Evolutionary conservation across 2,797 vertebrate species (phyloP).

Genomic region (Thalassophryne amazonica): DNA sequence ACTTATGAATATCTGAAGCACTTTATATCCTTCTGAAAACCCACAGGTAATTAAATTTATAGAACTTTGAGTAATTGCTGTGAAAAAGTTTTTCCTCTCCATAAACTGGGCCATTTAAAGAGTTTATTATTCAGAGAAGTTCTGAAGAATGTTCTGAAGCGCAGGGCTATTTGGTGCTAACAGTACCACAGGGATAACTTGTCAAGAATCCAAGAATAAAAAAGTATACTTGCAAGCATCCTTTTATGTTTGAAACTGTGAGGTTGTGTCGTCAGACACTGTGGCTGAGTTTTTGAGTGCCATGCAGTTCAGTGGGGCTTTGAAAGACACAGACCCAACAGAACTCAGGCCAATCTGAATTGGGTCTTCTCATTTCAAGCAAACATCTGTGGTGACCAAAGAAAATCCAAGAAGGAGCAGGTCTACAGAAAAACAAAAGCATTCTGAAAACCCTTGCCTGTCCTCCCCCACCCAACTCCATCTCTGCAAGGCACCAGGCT

Average conservation of each 20-base stretch:
- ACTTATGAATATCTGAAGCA: constrained; percentile 8
- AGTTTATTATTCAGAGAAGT: background rate
- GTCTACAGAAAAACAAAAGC: constrained; percentile 37
- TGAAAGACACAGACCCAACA: constrained; percentile 53
- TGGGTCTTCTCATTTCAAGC: constrained; percentile 46
- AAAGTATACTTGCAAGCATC: constrained; percentile 6
- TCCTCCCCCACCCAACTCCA: constrained; percentile 27
- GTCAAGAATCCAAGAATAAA: constrained; percentile 5
- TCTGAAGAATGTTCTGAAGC: constrained; percentile 10
- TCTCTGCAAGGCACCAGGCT: constrained; percentile 50
- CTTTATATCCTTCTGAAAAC: constrained; percentile 12
- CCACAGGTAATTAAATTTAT: constrained; percentile 21
- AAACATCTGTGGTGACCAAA: constrained; percentile 62
- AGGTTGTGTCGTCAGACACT: constrained; percentile 14
- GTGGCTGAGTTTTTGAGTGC: constrained; percentile 25
- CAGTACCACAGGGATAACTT: background rate
- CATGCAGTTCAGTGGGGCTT: constrained; percentile 46
- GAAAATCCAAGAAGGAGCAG: constrained; percentile 55
- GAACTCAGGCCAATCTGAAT: constrained; percentile 54
- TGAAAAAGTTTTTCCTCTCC: constrained; percentile 14
- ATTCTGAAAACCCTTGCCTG: constrained; percentile 33
- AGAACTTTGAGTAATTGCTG: constrained; percentile 8
- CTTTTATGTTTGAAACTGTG: constrained; percentile 18
- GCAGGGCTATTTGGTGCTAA: constrained; percentile 3
- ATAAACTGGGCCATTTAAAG: constrained; percentile 14